Evolutionary conservation across 2,888 invertebrate genomes (phyloP).

Genomic region (Syritta pipiens): DNA sequence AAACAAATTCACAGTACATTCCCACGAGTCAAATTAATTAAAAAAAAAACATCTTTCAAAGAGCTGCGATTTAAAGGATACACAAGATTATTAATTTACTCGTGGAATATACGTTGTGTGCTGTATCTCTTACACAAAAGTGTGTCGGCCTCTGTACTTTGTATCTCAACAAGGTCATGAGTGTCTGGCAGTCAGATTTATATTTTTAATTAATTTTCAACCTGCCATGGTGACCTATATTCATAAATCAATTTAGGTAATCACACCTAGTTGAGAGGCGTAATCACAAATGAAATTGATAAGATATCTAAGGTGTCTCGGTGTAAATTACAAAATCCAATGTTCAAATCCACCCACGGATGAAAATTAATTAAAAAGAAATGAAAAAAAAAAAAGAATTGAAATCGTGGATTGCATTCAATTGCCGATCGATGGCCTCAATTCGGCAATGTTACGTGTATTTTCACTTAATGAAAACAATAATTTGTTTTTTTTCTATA

Average conservation of each 20-base stretch:
- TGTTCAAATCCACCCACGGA: too few relatives aligned
- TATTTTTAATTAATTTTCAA: constrained; percentile 11
- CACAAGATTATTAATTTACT: constrained; percentile 3
- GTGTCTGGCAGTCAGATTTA: background rate
- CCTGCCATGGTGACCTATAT: background rate
- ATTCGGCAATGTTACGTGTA: background rate
- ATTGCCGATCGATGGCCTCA: constrained; percentile 8
- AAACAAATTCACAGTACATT: constrained; percentile 15
- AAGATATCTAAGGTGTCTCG: background rate
- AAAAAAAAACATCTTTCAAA: too few relatives aligned
- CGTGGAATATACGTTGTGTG: constrained; percentile 7
- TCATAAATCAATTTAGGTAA: background rate
- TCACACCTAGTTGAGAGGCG: background rate
- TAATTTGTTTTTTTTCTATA: background rate
- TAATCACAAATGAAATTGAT: constrained; percentile 27
- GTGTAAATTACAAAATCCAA: background rate
- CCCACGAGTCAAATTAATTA: constrained; percentile 19
- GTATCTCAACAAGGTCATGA: background rate
- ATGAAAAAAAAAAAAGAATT: background rate
- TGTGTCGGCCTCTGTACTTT: too few relatives aligned
- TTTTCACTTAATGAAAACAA: too few relatives aligned
- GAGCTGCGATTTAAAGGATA: constrained; percentile 8
- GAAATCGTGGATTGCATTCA: constrained; percentile 1
- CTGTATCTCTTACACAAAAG: too few relatives aligned
- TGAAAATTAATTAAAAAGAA: constrained; percentile 35